A percentile compares a stretch with the other conserved stretches of the same genome.
These are phyloP conservation scores for silkworm (Bombyx mori) DNA, from an alignment of 1,140 invertebrate genomes.

Conservation along the genomic window ASM3026992v2 NC_085107.1:4996501-4997000, in stretches of 20 bases:
- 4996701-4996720: slow-evolving; percentile 40
- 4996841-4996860: slow-evolving; percentile 78
- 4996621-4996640: slow-evolving; percentile 82
- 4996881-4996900: slow-evolving; percentile 63
- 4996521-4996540: slow-evolving; percentile 46
- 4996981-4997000: slow-evolving; percentile 75
- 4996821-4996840: slow-evolving; percentile 85
- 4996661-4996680: slow-evolving; percentile 71
- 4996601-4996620: slow-evolving; percentile 92
- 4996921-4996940: slow-evolving; percentile 41
- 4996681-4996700: slow-evolving; percentile 60
- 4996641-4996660: slow-evolving; percentile 70
- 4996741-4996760: slow-evolving; percentile 61
- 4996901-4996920: slow-evolving; percentile 35
- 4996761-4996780: slow-evolving; percentile 50
- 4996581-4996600: slow-evolving; percentile 91
- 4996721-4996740: slow-evolving; percentile 43
- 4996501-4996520: slow-evolving; percentile 52
- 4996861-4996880: slow-evolving; percentile 72
- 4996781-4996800: slow-evolving; percentile 51
- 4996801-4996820: slow-evolving; percentile 79
- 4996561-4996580: slow-evolving; percentile 80
- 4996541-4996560: slow-evolving; percentile 55
- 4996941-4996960: slow-evolving; percentile 49
- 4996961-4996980: slow-evolving; percentile 81